Conservation (phyloP, 2,797 vertebrate species). For the Buphagus erythrorhynchus region DNA sequence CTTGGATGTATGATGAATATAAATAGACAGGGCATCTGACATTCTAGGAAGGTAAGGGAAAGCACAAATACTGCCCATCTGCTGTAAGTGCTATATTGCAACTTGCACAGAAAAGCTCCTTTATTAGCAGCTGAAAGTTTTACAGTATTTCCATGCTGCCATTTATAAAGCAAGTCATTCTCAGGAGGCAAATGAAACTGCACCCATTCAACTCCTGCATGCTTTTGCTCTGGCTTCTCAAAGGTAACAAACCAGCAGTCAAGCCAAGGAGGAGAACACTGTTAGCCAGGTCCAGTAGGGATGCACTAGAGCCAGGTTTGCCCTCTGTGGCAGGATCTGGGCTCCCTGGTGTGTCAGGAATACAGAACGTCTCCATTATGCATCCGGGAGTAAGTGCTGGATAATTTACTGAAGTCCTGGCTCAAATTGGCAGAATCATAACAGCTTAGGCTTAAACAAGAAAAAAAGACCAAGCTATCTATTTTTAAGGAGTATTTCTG, state of each 20-base stretch:
- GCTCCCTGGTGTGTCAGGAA: neutral
- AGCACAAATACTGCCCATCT: neutral
- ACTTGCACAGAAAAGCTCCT: neutral
- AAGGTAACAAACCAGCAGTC: neutral
- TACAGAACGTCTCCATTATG: accelerated
- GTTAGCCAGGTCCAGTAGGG: neutral
- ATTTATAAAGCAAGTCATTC: neutral
- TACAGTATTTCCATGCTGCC: neutral
- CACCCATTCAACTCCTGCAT: neutral
- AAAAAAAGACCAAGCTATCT: neutral
- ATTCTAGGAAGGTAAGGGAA: neutral
- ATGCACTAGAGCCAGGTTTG: neutral
- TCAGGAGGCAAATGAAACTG: neutral
- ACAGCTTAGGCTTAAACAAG: neutral
- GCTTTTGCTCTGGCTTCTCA: neutral
- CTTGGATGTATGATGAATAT: neutral
- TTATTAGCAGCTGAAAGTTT: neutral
- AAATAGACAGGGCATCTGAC: neutral
- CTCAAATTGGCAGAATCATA: neutral
- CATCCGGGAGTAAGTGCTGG: neutral
- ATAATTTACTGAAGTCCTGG: neutral
- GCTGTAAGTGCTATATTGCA: neutral
- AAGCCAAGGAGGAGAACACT: neutral
- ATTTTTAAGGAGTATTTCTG: neutral
- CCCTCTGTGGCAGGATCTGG: neutral